Percentiles rank a stretch among this genome's conserved stretches.
Conservation (phyloP, 2,797 vertebrate species). For the Erpetoichthys calabaricus region DNA sequence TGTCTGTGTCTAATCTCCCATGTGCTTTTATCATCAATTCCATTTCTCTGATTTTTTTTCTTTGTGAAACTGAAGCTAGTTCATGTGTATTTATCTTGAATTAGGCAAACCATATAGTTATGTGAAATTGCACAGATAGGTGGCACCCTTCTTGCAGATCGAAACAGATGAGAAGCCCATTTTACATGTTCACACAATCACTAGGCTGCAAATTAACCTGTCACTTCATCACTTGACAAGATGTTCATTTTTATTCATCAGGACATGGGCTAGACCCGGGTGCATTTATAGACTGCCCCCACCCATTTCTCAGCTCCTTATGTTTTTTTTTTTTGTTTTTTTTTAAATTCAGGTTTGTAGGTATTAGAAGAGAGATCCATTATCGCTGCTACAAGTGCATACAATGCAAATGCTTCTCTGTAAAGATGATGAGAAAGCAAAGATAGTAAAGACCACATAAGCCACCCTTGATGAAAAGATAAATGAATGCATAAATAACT, state of each 20-base stretch:
- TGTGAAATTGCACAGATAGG: constrained; percentile 74
- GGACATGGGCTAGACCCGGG: constrained; percentile 61
- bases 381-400: constrained; percentile 71
- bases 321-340: constrained; percentile 16
- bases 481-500: constrained; percentile 79
- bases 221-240: constrained; percentile 80
- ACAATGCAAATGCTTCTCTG: constrained; percentile 63
- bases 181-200: constrained; percentile 45
- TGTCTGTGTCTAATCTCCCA: constrained; percentile 71
- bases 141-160: constrained; percentile 89
- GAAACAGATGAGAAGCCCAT: constrained; percentile 31
- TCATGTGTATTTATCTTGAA: constrained; percentile 53
- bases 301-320: constrained; percentile 13
- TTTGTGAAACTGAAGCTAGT: constrained; percentile 59
- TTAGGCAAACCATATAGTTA: constrained; percentile 36
- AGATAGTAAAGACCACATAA: constrained; percentile 72
- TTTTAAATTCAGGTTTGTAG: constrained; percentile 52
- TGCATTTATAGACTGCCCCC: constrained; percentile 56
- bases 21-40: constrained; percentile 74
- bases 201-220: constrained; percentile 76
- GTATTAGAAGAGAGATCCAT: constrained; percentile 70
- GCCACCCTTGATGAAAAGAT: constrained; percentile 77
- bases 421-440: constrained; percentile 58
- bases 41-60: constrained; percentile 64
- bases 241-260: constrained; percentile 80